phyloP scores from a whole-genome alignment of 92 coral and sea anemone genomes.

The Siderastrea siderea region DNA sequence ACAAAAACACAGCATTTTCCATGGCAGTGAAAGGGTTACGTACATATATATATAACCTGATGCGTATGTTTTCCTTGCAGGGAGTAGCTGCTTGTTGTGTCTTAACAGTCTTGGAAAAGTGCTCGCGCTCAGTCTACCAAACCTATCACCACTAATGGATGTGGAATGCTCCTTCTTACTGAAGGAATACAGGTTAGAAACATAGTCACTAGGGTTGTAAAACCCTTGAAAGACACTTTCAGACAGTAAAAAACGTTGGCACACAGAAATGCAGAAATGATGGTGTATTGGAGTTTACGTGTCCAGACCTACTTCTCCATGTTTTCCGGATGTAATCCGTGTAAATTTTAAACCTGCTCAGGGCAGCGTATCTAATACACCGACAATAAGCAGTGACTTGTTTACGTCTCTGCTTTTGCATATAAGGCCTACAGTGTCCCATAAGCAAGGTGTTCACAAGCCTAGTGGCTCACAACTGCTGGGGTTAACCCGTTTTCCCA shows the following conservation, averaged over 20 bases:
- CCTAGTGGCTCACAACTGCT: too few relatives aligned
- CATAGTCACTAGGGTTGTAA: not conserved
- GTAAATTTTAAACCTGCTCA: too few relatives aligned
- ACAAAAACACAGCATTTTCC: too few relatives aligned
- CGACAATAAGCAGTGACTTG: not conserved
- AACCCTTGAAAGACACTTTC: not conserved
- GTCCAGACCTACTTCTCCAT: not conserved
- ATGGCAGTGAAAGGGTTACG: too few relatives aligned
- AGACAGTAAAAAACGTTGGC: not conserved
- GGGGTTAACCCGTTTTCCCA: too few relatives aligned
- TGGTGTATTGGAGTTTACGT: not conserved
- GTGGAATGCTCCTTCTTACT: slow-evolving; percentile 87
- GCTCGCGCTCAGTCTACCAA: slow-evolving; percentile 90
- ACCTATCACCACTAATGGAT: slow-evolving; percentile 80
- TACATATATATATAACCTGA: too few relatives aligned
- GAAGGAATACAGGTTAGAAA: slow-evolving; percentile 82
- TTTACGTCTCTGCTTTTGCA: not conserved
- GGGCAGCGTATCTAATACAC: not conserved
- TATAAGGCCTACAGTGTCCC: not conserved
- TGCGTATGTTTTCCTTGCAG: slow-evolving; percentile 24
- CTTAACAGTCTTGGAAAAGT: slow-evolving; percentile 87
- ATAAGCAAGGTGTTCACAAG: too few relatives aligned
- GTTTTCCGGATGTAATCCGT: not conserved
- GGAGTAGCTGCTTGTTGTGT: slow-evolving; percentile 94
- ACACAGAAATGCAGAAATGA: not conserved